Base-by-base conservation (phyloP, 2,888 invertebrate species). In the Aphelenchoides bicaudatus region DNA sequence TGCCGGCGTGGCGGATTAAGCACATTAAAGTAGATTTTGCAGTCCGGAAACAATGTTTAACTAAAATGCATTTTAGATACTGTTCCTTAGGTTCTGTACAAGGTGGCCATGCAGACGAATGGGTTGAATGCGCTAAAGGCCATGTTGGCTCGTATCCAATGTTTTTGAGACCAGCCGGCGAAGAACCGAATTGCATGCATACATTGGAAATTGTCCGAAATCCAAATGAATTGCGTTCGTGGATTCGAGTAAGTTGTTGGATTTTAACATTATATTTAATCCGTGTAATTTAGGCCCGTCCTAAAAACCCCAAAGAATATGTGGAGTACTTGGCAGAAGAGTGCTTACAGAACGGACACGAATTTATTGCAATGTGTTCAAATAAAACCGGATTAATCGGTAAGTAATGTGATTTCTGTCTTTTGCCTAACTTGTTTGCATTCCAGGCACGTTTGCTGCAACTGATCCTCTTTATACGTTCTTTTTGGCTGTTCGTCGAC, bases 241-340 rank as follows among this genome's bases (percentile, higher is more conserved):
- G 61, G 61, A 61, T 61, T 23, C 23, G 49, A 37, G 63, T 54
- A 28, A 57, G 61, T n/a, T 25, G 27, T 19, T 25, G 1, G n/a
- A 49, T 21, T 29, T n/a, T 6, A 10, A 8, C 29, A 58, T 16
- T 37, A 21, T 28, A 31, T 10, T 2, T 47, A 21, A 19, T 29
- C 21, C 27, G 39, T n/a, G 38, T 28, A 8, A 13, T 57, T 60
- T 31, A 58, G 62, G 10, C 61, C 25, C 61, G 61, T 5, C 47
- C 56, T 2, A 59, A 56, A 31, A 37, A 37, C 6, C 65, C 67
- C 6, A 66, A 70, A 48, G 58, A 63, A 23, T 61, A 66, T 48
- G 69, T 67, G 23, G 68, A 72, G 29, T 72, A 72, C 37, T 43
- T 73, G 13, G 67, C 71, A 3, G 71, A 73, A 48, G 70, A 74